These are phyloP conservation scores for Chydorus sphaericus DNA, from an alignment of 2,888 invertebrate genomes.

Conservation along the genomic window DNA sequence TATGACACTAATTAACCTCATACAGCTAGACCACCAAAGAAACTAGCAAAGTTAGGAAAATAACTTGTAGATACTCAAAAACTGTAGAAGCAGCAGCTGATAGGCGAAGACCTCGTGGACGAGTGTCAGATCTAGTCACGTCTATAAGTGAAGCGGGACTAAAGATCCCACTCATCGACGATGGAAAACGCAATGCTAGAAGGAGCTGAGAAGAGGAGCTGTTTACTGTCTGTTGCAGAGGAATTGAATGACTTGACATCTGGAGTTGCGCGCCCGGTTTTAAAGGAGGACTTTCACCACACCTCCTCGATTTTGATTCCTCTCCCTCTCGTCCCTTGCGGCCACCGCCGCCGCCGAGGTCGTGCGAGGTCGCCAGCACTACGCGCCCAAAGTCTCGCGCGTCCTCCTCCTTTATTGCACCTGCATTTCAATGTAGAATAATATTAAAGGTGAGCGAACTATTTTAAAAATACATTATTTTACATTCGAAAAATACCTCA, in stretches of 20 bases:
- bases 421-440: no score
- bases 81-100: background rate
- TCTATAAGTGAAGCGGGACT: constrained; percentile 10
- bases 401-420: no score
- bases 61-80: background rate
- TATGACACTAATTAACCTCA: constrained; percentile 19
- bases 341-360: no score
- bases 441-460: no score
- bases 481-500: no score
- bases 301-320: no score
- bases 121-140: constrained; percentile 37
- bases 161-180: constrained; percentile 12
- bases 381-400: no score
- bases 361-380: no score
- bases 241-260: constrained; percentile 1
- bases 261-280: background rate
- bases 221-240: background rate
- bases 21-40: constrained; percentile 21
- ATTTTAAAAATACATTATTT: no score
- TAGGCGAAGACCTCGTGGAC: constrained; percentile 21
- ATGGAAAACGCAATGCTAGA: background rate
- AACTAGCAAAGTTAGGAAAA: constrained; percentile 6
- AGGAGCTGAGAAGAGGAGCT: background rate
- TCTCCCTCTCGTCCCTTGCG: no score
- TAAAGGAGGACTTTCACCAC: background rate